phyloP scores from a whole-genome alignment of 1,140 invertebrate species.

The Papilio glaucus region DNA sequence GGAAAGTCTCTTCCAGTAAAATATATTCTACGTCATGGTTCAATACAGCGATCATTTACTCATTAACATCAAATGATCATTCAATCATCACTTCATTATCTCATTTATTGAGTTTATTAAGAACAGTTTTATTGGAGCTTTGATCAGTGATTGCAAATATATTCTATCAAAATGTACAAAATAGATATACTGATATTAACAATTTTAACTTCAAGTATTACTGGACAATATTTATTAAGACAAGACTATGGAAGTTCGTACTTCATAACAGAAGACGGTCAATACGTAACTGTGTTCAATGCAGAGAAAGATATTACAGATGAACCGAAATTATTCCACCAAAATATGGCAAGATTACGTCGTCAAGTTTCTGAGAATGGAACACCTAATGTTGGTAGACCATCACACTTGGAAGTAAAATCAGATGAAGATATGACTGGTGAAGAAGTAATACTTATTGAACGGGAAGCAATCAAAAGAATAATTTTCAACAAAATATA shows the following conservation, averaged over 20 bases:
- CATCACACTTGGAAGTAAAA: too few species aligned
- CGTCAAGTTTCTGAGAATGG: not conserved
- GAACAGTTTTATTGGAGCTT: not conserved
- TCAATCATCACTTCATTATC: too few species aligned
- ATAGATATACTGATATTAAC: not conserved
- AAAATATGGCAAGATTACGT: slow-evolving; percentile 3
- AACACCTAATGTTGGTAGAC: not conserved
- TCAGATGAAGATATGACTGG: too few species aligned
- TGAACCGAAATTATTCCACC: not conserved
- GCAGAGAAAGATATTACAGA: not conserved
- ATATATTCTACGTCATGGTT: not conserved
- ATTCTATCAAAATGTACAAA: not conserved
- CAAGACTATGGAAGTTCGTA: not conserved
- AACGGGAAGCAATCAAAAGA: too few species aligned
- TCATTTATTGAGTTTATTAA: too few species aligned
- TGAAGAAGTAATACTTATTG: too few species aligned
- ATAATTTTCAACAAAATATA: not conserved
- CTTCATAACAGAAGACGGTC: not conserved
- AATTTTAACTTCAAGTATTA: not conserved
- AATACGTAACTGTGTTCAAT: not conserved
- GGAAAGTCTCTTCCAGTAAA: not conserved
- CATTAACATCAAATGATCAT: too few species aligned
- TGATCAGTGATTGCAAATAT: not conserved
- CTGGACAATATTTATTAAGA: not conserved
- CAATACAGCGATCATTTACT: not conserved